A percentile compares a stretch with the other conserved stretches of the same genome.
Conservation (phyloP, 2,888 invertebrate genomes). For the Tethea ocularis region DNA sequence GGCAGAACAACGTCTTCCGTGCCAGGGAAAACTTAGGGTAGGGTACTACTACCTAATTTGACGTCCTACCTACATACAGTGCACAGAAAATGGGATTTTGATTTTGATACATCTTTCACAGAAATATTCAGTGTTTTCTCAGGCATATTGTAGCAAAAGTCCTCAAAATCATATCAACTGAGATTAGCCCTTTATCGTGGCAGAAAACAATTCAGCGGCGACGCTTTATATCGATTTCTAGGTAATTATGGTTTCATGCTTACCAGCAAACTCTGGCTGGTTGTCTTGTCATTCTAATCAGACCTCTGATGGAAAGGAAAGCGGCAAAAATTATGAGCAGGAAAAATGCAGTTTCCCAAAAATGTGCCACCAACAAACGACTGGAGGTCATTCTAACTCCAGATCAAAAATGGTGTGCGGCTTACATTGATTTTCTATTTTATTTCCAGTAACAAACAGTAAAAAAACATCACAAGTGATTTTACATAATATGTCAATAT, state of each 20-base stretch:
- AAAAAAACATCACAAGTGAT: constrained; percentile 4
- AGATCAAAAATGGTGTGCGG: not conserved
- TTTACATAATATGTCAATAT: not conserved
- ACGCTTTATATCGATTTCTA: not conserved
- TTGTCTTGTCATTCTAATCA: constrained; percentile 40
- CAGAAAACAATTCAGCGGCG: no score
- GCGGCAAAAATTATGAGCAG: constrained; percentile 52
- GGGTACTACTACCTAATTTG: no score
- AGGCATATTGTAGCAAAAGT: no score
- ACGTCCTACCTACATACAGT: no score
- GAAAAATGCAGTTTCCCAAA: constrained; percentile 55
- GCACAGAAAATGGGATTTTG: no score
- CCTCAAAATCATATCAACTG: no score
- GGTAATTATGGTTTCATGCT: constrained; percentile 3
- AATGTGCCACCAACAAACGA: constrained; percentile 32
- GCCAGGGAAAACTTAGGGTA: no score
- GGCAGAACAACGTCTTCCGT: no score
- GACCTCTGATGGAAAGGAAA: constrained; percentile 41
- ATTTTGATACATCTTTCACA: no score
- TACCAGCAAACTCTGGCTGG: constrained; percentile 12
- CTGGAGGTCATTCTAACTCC: constrained; percentile 27
- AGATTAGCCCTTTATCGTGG: no score
- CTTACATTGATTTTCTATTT: not conserved
- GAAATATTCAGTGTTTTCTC: no score
- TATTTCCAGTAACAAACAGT: not conserved